These are phyloP conservation scores for Falco biarmicus DNA, from an alignment of 2,797 vertebrate genomes.

Conservation along the genomic window DNA sequence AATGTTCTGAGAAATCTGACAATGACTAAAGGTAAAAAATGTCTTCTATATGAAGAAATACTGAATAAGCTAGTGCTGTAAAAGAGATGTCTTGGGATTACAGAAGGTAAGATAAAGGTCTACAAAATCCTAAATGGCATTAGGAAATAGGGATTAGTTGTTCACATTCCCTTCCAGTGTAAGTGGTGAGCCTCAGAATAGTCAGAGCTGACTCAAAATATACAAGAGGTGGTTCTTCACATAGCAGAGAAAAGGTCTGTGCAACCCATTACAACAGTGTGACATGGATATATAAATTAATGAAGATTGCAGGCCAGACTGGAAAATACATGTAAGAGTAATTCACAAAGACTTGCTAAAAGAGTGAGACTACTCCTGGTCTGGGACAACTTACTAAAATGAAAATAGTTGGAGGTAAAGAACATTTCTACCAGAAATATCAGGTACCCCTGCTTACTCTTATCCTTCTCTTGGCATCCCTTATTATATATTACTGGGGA, in stretches of 20 bases:
- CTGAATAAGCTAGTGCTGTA: neutral
- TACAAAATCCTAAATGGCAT: neutral
- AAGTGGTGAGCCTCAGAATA: neutral
- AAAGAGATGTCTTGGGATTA: neutral
- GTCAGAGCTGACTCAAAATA: neutral
- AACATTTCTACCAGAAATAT: neutral
- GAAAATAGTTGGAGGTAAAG: neutral
- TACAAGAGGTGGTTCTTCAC: fast-evolving
- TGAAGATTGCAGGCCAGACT: neutral
- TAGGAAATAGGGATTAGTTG: neutral
- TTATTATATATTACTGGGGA: neutral
- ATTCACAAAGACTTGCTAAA: neutral
- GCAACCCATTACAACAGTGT: neutral
- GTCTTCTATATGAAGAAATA: neutral
- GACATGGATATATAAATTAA: neutral
- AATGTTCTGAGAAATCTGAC: neutral
- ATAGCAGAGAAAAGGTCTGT: neutral
- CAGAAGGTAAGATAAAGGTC: neutral
- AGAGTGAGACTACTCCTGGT: neutral
- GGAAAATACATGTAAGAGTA: neutral
- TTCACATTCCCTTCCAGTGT: neutral
- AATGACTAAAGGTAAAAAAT: neutral
- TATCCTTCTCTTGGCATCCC: neutral
- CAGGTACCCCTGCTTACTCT: neutral
- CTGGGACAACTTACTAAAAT: neutral